Conservation (phyloP, 2,113 vertebrate species). For the Conger conger region DNA sequence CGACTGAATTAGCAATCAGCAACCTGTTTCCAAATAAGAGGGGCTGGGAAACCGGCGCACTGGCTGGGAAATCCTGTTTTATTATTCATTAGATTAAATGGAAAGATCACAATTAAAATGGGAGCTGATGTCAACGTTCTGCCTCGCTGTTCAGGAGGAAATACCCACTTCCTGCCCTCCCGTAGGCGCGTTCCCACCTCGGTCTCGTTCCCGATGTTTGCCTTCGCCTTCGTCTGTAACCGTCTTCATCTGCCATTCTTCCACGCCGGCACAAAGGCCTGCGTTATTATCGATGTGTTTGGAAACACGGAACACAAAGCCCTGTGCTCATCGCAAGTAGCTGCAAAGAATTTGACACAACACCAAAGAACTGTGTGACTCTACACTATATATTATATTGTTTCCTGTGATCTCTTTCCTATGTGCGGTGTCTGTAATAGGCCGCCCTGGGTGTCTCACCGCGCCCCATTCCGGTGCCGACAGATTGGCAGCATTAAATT, state of each 20-base stretch:
- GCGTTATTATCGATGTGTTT: background rate
- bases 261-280: background rate
- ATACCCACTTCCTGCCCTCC: background rate
- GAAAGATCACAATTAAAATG: conserved; percentile 7
- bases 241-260: background rate
- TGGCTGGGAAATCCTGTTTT: background rate
- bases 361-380: conserved; percentile 5
- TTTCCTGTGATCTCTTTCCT: background rate
- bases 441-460: conserved; percentile 5
- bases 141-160: background rate
- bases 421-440: background rate
- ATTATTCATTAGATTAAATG: background rate
- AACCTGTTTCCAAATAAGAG: conserved; percentile 16
- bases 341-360: background rate
- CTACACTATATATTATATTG: background rate
- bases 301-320: background rate
- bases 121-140: background rate
- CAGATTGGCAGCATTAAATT: conserved; percentile 52
- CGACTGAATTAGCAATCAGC: background rate
- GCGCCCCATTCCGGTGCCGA: background rate
- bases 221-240: background rate
- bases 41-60: conserved; percentile 4
- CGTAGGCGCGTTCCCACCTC: background rate
- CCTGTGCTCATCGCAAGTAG: background rate
- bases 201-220: background rate